Base-by-base conservation (phyloP, 2,797 vertebrate species). In the Cheirogaleus major region DNA sequence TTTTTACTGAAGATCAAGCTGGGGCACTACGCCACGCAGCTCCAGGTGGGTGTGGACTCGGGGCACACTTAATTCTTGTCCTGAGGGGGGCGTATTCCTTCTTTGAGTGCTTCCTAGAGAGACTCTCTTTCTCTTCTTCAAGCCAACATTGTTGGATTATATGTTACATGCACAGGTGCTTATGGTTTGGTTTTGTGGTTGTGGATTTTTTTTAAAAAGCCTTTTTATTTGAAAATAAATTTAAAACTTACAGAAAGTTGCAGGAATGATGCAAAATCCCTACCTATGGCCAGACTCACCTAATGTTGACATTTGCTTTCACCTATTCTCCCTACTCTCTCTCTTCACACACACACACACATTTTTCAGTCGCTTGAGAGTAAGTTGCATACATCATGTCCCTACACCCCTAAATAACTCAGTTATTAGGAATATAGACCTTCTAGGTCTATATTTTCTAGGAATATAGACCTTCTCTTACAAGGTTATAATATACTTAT, bases 1-100 rank as follows among this genome's bases (percentile, higher is more conserved):
- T 99, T 99, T 97, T 98, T 99, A 95, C 99, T 99, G 81, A 99
- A 99, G 98, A 99, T 99, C 97, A 99, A 99, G 98, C 99, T 99
- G 83, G 99, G 99, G 32, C 99, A 99, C 98, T 99, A 99, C 0
- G 99, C 99, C 89, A 99, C 97, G 0, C 99, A 99, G 98, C 98
- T 99, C 59, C 99, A 99, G 99, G 99, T 98, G 94, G 41, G 96
- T 83, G 25, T 50, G 25, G 35, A 20, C 7, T 30, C 30, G 4
- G n/a, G 41, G 50, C 57, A 50, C 70, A 17, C 65, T 52, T 57
- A 17, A 0, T 20, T 30, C 65, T 65, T 38, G 18, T 45, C 27
- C 61, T 38, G 9, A 0, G 0, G 22, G 38, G n/a, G 80, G n/a
- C 25, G 41, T 27, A 22, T 27, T 61, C 32, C n/a, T 61, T 43